Evolutionary conservation across 2,797 vertebrate genomes (phyloP), one percentile per base, ranked within the genome.

Genomic region (Falco rusticolus): DNA sequence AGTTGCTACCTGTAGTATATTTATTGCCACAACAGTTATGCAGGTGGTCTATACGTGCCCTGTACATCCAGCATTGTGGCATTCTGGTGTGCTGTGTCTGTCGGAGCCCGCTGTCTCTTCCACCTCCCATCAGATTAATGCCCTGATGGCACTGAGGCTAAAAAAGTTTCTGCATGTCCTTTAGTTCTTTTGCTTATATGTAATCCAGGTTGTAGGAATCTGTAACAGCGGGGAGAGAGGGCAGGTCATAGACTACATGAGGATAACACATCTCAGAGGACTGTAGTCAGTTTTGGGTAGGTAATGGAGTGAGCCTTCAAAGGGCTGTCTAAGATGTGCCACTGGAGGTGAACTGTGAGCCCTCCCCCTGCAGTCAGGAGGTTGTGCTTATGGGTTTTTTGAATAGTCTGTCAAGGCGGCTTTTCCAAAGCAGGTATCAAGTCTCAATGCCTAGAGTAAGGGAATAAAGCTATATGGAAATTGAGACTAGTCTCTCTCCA

Each of bases 391-490:
- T 3, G 22, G 33, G n/a, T 33, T 70, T 88, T 92, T 51, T 26
- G 26, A 91, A 82, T 3, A 93, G 69, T 45, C 69, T 1, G 1
- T 65, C 69, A 72, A 37, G 76, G 33, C 45, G 80, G 81, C 28
- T 92, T 89, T 95, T 82, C 75, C 84, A 83, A 95, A 93, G 85
- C 6, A 31, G 31, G 10, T 50, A 37, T 86, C 85, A 71, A 60
- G 33, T 68, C 78, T 84, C 9, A 20, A 15, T 5, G 24, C 12
- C 48, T 14, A 33, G 57, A 61, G 60, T 20, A 10, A 66, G 16
- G 37, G 71, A 83, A 90, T 78, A 85, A 94, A 79, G 50, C 50
- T 20, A 2, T 78, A 63, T 61, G 72, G 93, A 84, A 94, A 87
- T 48, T 20, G 87, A 74, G 82, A 75, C 10, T 3, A 39, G 56